Conservation (phyloP, 2,888 invertebrate species). For the Craniophora ligustri region DNA sequence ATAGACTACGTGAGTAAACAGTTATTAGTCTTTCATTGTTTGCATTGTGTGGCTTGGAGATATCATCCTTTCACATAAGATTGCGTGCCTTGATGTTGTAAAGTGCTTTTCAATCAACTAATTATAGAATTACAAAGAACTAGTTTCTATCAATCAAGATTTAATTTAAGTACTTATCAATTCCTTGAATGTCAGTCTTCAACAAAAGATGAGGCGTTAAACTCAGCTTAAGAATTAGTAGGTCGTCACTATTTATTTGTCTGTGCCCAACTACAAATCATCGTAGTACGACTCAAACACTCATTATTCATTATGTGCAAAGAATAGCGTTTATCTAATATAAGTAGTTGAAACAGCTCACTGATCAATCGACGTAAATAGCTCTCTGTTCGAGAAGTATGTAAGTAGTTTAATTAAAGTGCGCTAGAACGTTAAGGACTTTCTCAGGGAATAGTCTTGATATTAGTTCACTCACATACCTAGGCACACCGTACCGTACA, state of each 20-base stretch:
- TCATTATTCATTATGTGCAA: slow-evolving; percentile 19
- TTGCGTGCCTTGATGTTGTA: neutral
- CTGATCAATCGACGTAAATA: slow-evolving; percentile 44
- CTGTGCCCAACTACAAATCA: slow-evolving; percentile 2
- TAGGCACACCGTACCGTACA: neutral
- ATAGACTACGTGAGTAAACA: neutral
- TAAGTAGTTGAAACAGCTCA: slow-evolving; percentile 23
- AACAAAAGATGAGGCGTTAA: too few species aligned
- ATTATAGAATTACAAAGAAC: neutral
- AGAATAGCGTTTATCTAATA: slow-evolving; percentile 17
- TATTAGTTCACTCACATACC: slow-evolving; percentile 9
- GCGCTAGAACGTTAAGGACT: slow-evolving; percentile 26
- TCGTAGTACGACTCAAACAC: too few species aligned
- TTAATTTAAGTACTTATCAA: too few species aligned
- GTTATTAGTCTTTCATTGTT: neutral
- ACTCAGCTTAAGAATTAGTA: neutral
- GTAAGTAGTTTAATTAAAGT: slow-evolving; percentile 51
- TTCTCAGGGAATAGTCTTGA: slow-evolving; percentile 19
- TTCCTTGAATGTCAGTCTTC: neutral
- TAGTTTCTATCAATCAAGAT: neutral
- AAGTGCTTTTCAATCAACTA: neutral
- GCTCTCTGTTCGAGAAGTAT: slow-evolving; percentile 36
- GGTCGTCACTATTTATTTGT: slow-evolving; percentile 10
- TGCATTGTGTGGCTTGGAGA: neutral
- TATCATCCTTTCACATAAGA: neutral